A percentile compares a stretch with the other conserved stretches of the same genome.
phyloP scores from a whole-genome alignment of 2,888 invertebrate genomes.

The Lamproptera curius region DNA sequence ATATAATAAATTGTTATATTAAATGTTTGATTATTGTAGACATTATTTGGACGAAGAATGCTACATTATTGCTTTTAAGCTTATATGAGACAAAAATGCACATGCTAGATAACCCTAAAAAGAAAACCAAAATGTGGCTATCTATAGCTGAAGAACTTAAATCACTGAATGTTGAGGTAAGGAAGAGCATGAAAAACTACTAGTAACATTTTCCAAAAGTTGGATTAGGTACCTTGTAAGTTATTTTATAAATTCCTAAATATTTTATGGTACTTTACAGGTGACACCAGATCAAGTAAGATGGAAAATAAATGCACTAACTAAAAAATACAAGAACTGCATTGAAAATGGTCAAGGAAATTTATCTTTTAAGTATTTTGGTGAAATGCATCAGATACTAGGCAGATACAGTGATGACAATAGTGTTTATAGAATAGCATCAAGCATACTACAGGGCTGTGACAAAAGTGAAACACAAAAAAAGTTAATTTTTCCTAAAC shows the following conservation, averaged over 20 bases:
- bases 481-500: slow-evolving; percentile 36
- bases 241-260: not conserved
- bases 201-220: not conserved
- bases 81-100: slow-evolving; percentile 58
- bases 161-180: slow-evolving; percentile 48
- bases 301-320: slow-evolving; percentile 60
- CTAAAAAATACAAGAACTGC: slow-evolving; percentile 58
- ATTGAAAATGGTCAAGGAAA: slow-evolving; percentile 51
- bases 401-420: slow-evolving; percentile 44
- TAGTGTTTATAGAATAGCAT: slow-evolving; percentile 48
- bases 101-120: slow-evolving; percentile 58
- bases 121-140: slow-evolving; percentile 60
- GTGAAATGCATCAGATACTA: slow-evolving; percentile 61
- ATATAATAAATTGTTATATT: not conserved
- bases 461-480: slow-evolving; percentile 39
- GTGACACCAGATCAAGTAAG: slow-evolving; percentile 58
- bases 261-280: slow-evolving; percentile 31
- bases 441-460: slow-evolving; percentile 41
- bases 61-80: slow-evolving; percentile 49
- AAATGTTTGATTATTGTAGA: slow-evolving; percentile 31
- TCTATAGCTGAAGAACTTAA: slow-evolving; percentile 57
- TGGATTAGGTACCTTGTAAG: not conserved
- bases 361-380: slow-evolving; percentile 51
- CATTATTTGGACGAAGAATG: slow-evolving; percentile 56
- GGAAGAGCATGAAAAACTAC: not conserved